phyloP scores from a whole-genome alignment of 2,113 vertebrate genomes.

The Leptocoma aspasia region DNA sequence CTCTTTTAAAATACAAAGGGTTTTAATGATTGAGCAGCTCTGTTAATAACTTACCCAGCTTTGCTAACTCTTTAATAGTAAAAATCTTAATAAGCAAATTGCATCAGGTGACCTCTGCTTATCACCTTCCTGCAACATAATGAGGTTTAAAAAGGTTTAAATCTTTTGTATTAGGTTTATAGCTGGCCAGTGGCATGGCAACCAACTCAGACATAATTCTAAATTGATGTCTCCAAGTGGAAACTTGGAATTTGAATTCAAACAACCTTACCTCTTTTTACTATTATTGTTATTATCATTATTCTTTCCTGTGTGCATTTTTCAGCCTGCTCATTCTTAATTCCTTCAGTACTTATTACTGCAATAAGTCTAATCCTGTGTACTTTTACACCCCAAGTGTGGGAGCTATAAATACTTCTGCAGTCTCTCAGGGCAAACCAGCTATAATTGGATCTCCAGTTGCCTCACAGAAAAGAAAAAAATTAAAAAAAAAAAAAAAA shows the following conservation, averaged over 20 bases:
- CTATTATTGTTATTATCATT: not conserved
- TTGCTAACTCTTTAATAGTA: not conserved
- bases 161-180: constrained; percentile 4
- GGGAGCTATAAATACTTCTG: constrained; percentile 13
- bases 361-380: constrained; percentile 29
- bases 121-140: constrained; percentile 28
- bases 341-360: constrained; percentile 29
- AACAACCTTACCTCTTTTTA: not conserved
- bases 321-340: constrained; percentile 21
- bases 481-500: not conserved
- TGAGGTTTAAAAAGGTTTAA: not conserved
- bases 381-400: not conserved
- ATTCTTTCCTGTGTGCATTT: not conserved
- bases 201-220: constrained; percentile 2
- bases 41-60: not conserved
- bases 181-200: not conserved
- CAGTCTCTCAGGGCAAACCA: constrained; percentile 6
- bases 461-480: not conserved
- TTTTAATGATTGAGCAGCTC: not conserved
- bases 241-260: constrained; percentile 34
- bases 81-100: not conserved
- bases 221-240: constrained; percentile 10
- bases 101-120: not conserved
- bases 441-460: constrained; percentile 2
- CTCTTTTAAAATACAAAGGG: not conserved